Conservation (phyloP, 1,140 invertebrate species). For the Lepidurus packardi region DNA sequence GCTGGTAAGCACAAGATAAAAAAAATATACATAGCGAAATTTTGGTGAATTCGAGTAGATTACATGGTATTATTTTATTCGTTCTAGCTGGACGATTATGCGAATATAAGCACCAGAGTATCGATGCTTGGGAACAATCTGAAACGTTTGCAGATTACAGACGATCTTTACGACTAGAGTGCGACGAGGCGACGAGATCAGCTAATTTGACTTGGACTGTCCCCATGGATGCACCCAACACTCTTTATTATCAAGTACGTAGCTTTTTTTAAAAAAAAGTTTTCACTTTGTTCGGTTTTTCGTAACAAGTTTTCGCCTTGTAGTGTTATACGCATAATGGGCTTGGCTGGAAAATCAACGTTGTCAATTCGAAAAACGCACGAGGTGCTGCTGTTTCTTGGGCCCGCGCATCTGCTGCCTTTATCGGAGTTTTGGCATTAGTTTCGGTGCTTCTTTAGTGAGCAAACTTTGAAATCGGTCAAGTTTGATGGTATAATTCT, state of each 20-base stretch:
- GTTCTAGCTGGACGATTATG: conserved; percentile 59
- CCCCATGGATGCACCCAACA: conserved; percentile 66
- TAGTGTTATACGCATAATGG: conserved; percentile 88
- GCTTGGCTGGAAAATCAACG: conserved; percentile 88
- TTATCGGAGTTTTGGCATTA: conserved; percentile 5
- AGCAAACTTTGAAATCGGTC: neutral
- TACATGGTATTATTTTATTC: conserved; percentile 27
- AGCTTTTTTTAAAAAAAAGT: neutral
- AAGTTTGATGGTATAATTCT: neutral
- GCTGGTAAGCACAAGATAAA: conserved; percentile 51
- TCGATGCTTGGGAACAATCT: conserved; percentile 57
- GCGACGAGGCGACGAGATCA: conserved; percentile 66
- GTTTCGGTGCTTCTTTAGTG: neutral
- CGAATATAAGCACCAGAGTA: conserved; percentile 67
- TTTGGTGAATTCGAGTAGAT: neutral
- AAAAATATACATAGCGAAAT: neutral
- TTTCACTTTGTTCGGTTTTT: neutral
- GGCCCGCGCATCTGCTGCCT: neutral
- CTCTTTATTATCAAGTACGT: conserved; percentile 80
- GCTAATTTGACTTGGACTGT: conserved; percentile 74
- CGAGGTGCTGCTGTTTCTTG: neutral
- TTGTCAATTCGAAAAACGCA: conserved; percentile 57
- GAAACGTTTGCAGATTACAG: conserved; percentile 70
- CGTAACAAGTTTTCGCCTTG: conserved; percentile 39
- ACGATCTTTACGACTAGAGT: conserved; percentile 65